Evolutionary conservation across 2,888 invertebrate species (phyloP).

Genomic region (Vannuccia rotundouncinata): DNA sequence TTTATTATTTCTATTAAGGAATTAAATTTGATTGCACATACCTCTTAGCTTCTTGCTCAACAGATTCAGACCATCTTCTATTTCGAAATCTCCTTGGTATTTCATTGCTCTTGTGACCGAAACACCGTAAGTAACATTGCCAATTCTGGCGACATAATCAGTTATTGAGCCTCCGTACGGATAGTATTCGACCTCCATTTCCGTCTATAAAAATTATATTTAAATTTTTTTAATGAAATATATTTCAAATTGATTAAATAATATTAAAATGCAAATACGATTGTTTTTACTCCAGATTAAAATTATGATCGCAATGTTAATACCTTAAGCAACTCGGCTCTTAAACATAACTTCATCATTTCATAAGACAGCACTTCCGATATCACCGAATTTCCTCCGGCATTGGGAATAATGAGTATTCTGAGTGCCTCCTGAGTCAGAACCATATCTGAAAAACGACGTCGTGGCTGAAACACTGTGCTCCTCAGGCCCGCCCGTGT

Average conservation of each 20-base stretch:
- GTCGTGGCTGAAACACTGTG: conserved; percentile 17
- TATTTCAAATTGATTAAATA: background rate
- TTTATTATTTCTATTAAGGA: too few relatives aligned
- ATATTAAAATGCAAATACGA: background rate
- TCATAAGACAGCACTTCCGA: conserved; percentile 53
- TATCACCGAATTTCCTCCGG: conserved; percentile 51
- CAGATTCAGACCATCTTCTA: conserved; percentile 47
- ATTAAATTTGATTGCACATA: too few relatives aligned
- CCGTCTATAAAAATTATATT: conserved; percentile 46
- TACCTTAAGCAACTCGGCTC: conserved; percentile 43
- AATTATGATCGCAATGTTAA: background rate
- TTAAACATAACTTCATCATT: conserved; percentile 42
- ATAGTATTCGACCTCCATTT: conserved; percentile 53
- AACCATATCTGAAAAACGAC: conserved; percentile 44
- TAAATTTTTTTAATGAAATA: background rate
- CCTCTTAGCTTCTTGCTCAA: conserved; percentile 51
- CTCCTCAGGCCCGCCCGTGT: background rate
- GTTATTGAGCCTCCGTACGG: conserved; percentile 53
- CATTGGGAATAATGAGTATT: conserved; percentile 49
- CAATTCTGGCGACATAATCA: conserved; percentile 48
- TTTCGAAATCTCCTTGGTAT: conserved; percentile 45
- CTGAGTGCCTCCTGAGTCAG: conserved; percentile 45
- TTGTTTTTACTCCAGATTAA: background rate
- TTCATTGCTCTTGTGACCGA: conserved; percentile 54
- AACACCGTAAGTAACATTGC: conserved; percentile 49